Base-by-base conservation (phyloP, 2,113 vertebrate genomes). In the Coreoperca whiteheadi region DNA sequence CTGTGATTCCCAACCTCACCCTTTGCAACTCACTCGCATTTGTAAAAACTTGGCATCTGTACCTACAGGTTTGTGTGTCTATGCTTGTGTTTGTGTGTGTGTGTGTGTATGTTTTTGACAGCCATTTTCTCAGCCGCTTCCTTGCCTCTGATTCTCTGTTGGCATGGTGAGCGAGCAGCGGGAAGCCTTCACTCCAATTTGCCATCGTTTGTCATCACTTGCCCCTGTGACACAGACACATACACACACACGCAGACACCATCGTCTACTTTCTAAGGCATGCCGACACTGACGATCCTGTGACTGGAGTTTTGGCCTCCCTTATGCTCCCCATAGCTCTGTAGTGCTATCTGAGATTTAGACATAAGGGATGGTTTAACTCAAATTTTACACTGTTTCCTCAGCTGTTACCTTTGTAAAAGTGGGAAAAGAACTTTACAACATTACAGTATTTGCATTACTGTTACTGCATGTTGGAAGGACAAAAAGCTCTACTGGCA, bases 181-280 rank as follows among this genome's bases (percentile, higher is more conserved):
- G 94, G 94, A 91, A 90, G 92, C 90, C 91, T 95, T 95, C 95
- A 95, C 89, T 95, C 92, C 92, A 96, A 96, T 96, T 96, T 95
- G 94, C 95, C 90, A 95, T 94, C 87, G 91, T 94, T 95, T 96
- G 93, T 96, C 95, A 94, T 90, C 83, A 87, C 89, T 94, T 95
- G 93, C 93, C 94, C 94, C 85, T 82, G 86, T 94, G 94, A 94
- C 92, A 94, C 88, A 59, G 34, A 90, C 79, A 77, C 76, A 83
- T 76, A 90, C 37, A 69, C 59, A 78, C 81, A 39, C 53, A 74
- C 32, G 37, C 79, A 53, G 39, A 70, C 73, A 75, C 81, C 8
- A 59, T 32, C 4, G 32, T 83, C 81, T 74, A 77, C 43, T 83
- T 82, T 87, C 54, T 75, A 73, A 88, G 30, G 50, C 46, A 37